Evolutionary conservation across 2,888 invertebrate species (phyloP), one percentile per base, ranked within the genome.

Genomic region (Drosophila rubida): DNA sequence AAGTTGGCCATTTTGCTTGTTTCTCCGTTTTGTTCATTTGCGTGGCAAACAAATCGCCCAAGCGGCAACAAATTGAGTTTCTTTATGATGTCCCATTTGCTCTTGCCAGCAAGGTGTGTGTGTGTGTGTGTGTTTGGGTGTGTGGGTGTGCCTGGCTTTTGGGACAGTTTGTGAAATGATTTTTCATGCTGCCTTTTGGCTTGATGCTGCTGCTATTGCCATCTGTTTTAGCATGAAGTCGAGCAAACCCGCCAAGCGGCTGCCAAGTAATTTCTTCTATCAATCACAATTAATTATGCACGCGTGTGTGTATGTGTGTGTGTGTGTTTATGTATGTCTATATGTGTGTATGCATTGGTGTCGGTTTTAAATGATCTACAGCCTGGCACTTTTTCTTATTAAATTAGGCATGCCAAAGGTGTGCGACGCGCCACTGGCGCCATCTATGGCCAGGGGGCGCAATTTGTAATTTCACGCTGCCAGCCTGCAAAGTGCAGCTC

Each of bases 231-330:
- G 55, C 54, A 59, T n/a, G n/a, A 54, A 61, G 66, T 58, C 59
- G 65, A 54, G 65, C 59, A 45, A 61, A 41, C 54, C 69, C 66
- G 55, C 65, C 72, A 58, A 74, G 69, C 78, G 73, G 66, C 74
- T 60, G 76, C 69, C 83, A 80, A 78, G 75, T 80, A 87, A 87
- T 84, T 80, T 86, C 69, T 76, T 70, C 71, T 80, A 90, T 90
- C 84, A 87, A 90, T 90, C 90, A 90, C 82, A 88, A 87, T 90
- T 89, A 90, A 88, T 87, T 85, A 87, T 73, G 72, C 62, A 54
- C 58, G 48, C 54, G 48, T 48, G 25, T 51, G 25, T 54, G 25
- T 54, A 45, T 41, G 37, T 58, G 58, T 44, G 22, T 55, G 37
- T 27, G 8, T 49, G 14, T 51, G 32, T 25, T 54, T 19, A 19